Evolutionary conservation across 2,888 invertebrate species (phyloP).

Genomic region (Drosophila emarginata): DNA sequence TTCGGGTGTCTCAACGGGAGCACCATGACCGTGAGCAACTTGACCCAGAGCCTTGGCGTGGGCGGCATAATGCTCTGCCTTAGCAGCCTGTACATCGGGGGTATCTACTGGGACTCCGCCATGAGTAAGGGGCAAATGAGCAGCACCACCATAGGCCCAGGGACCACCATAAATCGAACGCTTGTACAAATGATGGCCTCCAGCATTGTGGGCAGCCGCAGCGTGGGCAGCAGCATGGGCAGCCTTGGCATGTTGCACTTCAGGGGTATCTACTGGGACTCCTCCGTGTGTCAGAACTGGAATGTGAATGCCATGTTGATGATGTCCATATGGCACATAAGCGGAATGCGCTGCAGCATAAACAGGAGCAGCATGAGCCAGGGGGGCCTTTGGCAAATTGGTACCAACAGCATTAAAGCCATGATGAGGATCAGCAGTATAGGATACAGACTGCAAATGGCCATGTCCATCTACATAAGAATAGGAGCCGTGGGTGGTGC

Average conservation of each 20-base stretch:
- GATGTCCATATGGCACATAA: slow-evolving; percentile 77
- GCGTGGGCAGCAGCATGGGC: slow-evolving; percentile 84
- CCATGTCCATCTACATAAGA: slow-evolving; percentile 88
- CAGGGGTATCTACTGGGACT: slow-evolving; percentile 82
- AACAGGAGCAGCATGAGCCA: slow-evolving; percentile 69
- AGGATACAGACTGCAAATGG: slow-evolving; percentile 86
- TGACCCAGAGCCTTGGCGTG: slow-evolving; percentile 80
- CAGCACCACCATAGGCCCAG: slow-evolving; percentile 75
- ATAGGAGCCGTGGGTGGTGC: slow-evolving; percentile 86
- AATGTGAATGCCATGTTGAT: slow-evolving; percentile 67
- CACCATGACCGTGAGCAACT: slow-evolving; percentile 74
- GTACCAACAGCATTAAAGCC: slow-evolving; percentile 87
- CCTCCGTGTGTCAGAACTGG: slow-evolving; percentile 80
- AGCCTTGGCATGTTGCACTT: slow-evolving; percentile 84
- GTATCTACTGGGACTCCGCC: slow-evolving; percentile 83
- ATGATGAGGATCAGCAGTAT: slow-evolving; percentile 85
- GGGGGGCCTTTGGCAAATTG: slow-evolving; percentile 86
- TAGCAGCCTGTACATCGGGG: slow-evolving; percentile 83
- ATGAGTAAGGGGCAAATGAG: slow-evolving; percentile 80
- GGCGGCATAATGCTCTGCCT: slow-evolving; percentile 82
- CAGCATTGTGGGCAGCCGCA: slow-evolving; percentile 80
- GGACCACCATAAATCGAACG: slow-evolving; percentile 81
- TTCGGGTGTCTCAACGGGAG: slow-evolving; percentile 83
- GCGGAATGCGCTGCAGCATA: slow-evolving; percentile 78
- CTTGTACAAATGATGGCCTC: slow-evolving; percentile 82